Evolutionary conservation across 2,888 invertebrate species (phyloP), one percentile per base, ranked within the genome.

Genomic region (Troglohyphantes excavatus): DNA sequence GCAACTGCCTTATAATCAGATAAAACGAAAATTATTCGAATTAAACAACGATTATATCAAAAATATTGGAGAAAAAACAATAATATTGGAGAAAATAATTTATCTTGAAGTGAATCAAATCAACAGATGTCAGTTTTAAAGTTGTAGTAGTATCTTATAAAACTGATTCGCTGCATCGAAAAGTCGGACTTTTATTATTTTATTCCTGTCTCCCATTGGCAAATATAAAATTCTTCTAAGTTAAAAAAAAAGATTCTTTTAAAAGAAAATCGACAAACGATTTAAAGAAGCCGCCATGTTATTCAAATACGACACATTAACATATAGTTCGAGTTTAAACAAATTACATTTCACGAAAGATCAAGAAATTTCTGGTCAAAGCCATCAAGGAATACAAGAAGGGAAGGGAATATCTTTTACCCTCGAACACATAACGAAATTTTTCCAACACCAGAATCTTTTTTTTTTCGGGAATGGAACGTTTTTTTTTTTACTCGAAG

Each of bases 281-380:
- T 53, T 53, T 53, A 5, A n/a, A n/a, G 17, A 13, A 53, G 53
- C 53, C 53, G 53, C 13, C 13, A 19, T 33, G 33, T 33, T 33
- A 68, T 68, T 68, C 68, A 68, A 68, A 19, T 68, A 33, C 33
- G 17, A 0, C n/a, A 33, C 19, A 68, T 68, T 68, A 33, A 17
- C 33, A 68, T 68, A 68, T 11, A 68, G 29, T 65, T 33, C n/a
- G 11, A 33, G 7, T 33, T 68, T 33, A 68, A 68, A 33, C n/a
- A 19, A 33, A 68, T 68, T 33, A n/a, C 29, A 68, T 33, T 19
- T 29, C 0, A 0, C 19, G 33, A 68, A 53, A 53, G 53, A 53
- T 53, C 53, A 53, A 13, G 6, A 53, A 53, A 13, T 53, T 53
- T 53, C 53, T 53, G 53, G 53, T 53, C 53, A 13, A 53, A 53